Conservation (phyloP, 2,888 invertebrate genomes). For the Tinea pellionella region DNA sequence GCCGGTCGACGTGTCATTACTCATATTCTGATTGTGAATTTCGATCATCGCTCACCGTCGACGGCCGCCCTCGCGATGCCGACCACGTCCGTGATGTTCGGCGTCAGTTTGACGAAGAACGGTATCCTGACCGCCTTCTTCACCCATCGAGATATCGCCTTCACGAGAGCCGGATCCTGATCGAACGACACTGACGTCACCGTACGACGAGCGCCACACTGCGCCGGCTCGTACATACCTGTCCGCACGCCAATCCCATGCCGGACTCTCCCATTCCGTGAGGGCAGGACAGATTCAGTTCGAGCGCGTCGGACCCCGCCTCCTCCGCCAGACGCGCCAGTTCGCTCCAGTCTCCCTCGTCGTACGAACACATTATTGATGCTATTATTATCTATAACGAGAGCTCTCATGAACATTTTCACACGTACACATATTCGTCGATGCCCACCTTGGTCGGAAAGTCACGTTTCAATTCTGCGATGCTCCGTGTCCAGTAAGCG, state of each 20-base stretch:
- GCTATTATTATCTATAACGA: constrained; percentile 83
- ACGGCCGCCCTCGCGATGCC: constrained; percentile 90
- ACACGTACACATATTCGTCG: constrained; percentile 15
- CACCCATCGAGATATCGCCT: constrained; percentile 93
- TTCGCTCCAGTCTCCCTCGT: constrained; percentile 88
- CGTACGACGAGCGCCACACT: too few relatives aligned
- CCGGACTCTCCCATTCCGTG: constrained; percentile 99
- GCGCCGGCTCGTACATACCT: too few relatives aligned
- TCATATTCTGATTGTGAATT: too few relatives aligned
- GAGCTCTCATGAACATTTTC: neutral
- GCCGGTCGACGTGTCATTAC: neutral
- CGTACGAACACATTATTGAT: constrained; percentile 94
- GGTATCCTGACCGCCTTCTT: constrained; percentile 88
- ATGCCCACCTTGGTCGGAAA: constrained; percentile 71
- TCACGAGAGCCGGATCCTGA: constrained; percentile 87
- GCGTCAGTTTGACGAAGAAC: constrained; percentile 97
- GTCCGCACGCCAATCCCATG: constrained; percentile 98
- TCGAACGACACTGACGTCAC: too few relatives aligned
- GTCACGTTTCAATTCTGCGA: constrained; percentile 89
- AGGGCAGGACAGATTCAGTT: constrained; percentile 96
- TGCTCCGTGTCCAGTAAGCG: constrained; percentile 92
- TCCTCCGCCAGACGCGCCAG: constrained; percentile 81
- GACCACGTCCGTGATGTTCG: constrained; percentile 95
- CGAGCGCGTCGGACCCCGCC: constrained; percentile 93
- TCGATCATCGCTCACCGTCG: constrained; percentile 70